phyloP scores from a whole-genome alignment of 2,888 invertebrate genomes.

The Dicycla oo region DNA sequence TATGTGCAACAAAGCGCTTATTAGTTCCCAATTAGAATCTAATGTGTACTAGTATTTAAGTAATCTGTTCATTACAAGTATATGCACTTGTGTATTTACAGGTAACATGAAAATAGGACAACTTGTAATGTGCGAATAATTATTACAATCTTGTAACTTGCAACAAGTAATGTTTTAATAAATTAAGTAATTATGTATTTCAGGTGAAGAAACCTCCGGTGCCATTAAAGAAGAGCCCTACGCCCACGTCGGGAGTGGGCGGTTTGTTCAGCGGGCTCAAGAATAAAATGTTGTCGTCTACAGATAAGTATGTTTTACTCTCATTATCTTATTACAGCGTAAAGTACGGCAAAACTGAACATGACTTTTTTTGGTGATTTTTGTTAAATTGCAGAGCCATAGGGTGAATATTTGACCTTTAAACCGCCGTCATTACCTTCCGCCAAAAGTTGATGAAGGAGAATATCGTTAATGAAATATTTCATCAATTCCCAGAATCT shows the following conservation, averaged over 20 bases:
- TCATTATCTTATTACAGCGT: not conserved
- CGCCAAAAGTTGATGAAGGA: too few species aligned
- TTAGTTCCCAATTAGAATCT: slow-evolving; percentile 14
- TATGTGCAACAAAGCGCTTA: slow-evolving; percentile 17
- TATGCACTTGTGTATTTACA: slow-evolving; percentile 6
- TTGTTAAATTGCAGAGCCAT: too few species aligned
- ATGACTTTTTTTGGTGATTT: not conserved
- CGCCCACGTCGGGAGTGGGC: slow-evolving; percentile 86
- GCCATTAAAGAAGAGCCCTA: slow-evolving; percentile 93
- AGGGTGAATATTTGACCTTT: too few species aligned
- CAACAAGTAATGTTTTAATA: not conserved
- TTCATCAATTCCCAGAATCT: too few species aligned
- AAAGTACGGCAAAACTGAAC: not conserved
- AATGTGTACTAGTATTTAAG: slow-evolving; percentile 7
- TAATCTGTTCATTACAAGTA: not conserved
- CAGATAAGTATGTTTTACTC: slow-evolving; percentile 84
- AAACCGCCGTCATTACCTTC: too few species aligned
- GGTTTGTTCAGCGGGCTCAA: slow-evolving; percentile 91
- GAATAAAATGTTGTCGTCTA: slow-evolving; percentile 89
- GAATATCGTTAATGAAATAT: too few species aligned
- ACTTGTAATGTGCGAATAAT: slow-evolving; percentile 6
- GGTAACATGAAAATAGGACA: slow-evolving; percentile 17
- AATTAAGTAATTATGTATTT: slow-evolving; percentile 49
- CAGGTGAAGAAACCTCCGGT: slow-evolving; percentile 91
- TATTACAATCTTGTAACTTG: not conserved